Evolutionary conservation across 2,113 vertebrate genomes (phyloP).

Genomic region (Charina bottae): DNA sequence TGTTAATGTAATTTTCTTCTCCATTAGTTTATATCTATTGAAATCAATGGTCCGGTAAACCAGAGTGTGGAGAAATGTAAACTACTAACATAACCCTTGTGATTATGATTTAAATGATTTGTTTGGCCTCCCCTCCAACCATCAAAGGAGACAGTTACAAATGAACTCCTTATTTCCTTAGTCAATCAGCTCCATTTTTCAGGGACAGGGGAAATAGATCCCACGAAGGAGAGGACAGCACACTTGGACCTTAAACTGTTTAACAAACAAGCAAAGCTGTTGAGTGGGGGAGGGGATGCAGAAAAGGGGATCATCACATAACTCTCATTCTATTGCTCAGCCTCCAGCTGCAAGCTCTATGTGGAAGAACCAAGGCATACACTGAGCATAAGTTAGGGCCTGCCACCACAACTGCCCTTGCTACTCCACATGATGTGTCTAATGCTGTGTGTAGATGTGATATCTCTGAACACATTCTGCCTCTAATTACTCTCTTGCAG

Average conservation of each 20-base stretch:
- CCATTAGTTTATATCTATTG: background rate
- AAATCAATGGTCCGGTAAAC: background rate
- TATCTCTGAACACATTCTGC: background rate
- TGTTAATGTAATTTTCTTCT: background rate
- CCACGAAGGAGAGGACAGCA: background rate
- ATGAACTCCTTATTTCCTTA: background rate
- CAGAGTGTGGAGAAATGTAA: background rate
- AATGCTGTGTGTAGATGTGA: background rate
- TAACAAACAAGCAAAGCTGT: background rate
- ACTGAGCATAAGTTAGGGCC: background rate
- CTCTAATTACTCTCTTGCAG: background rate
- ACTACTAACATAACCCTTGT: background rate
- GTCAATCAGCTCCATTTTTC: background rate
- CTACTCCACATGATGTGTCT: background rate
- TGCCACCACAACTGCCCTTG: background rate
- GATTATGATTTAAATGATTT: background rate
- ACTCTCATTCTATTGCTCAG: background rate
- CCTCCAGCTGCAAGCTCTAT: background rate
- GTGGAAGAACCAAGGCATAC: background rate
- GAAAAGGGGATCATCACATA: background rate
- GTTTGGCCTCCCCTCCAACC: background rate
- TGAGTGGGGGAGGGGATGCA: background rate
- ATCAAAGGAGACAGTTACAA: background rate
- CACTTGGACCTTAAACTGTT: background rate
- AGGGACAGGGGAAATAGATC: background rate